These are phyloP conservation scores for Heliconius aoede DNA, from an alignment of 2,888 invertebrate genomes.

Conservation along the genomic window DNA sequence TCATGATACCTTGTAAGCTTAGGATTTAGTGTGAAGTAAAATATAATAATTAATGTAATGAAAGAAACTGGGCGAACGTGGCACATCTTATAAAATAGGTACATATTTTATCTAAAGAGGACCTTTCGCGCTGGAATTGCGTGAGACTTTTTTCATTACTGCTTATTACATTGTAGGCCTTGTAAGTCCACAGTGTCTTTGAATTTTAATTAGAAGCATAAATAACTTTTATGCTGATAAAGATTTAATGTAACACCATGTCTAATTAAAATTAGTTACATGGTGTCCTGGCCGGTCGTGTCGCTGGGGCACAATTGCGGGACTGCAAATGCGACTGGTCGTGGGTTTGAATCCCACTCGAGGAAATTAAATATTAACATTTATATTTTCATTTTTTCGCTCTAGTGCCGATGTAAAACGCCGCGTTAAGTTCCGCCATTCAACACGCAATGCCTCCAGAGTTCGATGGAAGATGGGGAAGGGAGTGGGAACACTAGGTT, in stretches of 20 bases:
- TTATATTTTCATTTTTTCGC: no score
- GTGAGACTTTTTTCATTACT: constrained; percentile 29
- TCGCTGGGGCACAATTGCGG: no score
- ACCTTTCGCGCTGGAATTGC: constrained; percentile 19
- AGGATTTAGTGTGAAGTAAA: background rate
- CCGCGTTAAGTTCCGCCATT: no score
- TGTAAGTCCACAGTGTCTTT: constrained; percentile 13
- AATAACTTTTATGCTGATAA: constrained; percentile 18
- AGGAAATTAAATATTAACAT: no score
- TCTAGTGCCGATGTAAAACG: no score
- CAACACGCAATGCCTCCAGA: no score
- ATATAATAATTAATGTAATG: constrained; percentile 2
- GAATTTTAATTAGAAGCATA: constrained; percentile 17
- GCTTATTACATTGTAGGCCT: constrained; percentile 23
- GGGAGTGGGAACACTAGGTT: no score
- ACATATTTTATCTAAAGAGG: constrained; percentile 28
- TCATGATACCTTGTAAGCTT: background rate
- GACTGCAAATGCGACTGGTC: no score
- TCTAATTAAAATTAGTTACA: no score
- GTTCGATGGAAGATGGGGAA: no score
- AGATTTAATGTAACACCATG: constrained; percentile 10
- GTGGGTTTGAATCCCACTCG: no score
- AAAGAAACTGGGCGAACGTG: constrained; percentile 20
- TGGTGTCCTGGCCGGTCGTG: no score
- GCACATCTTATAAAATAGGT: constrained; percentile 22